Evolutionary conservation across 2,113 vertebrate genomes (phyloP).

Genomic region (Halcyon malimbica): DNA sequence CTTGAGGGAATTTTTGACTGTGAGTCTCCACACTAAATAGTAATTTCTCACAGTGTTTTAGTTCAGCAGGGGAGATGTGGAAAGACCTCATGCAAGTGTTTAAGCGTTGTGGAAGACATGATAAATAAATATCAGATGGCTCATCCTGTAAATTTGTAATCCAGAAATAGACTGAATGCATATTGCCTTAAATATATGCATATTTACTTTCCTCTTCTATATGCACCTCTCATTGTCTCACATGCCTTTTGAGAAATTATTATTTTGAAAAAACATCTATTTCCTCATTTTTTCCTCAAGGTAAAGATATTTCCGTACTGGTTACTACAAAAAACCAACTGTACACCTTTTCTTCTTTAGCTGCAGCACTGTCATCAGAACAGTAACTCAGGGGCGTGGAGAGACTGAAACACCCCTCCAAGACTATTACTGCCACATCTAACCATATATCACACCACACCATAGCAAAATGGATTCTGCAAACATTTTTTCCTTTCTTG

Average conservation of each 20-base stretch:
- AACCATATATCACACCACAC: too few species aligned
- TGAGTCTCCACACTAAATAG: background rate
- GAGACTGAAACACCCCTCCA: too few species aligned
- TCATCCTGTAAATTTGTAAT: background rate
- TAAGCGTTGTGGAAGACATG: background rate
- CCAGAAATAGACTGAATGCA: background rate
- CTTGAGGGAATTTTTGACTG: background rate
- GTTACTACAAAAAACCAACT: background rate
- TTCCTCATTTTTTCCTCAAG: background rate
- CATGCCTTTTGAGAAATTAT: background rate
- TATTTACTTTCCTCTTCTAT: background rate
- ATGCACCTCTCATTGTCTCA: background rate
- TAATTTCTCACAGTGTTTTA: background rate
- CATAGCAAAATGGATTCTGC: too few species aligned
- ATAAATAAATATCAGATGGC: background rate
- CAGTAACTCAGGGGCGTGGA: too few species aligned
- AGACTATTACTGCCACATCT: too few species aligned
- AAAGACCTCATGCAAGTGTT: background rate
- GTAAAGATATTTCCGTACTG: background rate
- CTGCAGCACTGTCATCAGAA: background rate
- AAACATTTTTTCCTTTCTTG: too few species aligned
- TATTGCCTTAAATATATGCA: background rate
- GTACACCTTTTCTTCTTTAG: background rate
- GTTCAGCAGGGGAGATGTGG: background rate
- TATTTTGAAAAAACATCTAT: background rate